Conservation (phyloP, 2,797 vertebrate genomes). For the Falco columbarius region DNA sequence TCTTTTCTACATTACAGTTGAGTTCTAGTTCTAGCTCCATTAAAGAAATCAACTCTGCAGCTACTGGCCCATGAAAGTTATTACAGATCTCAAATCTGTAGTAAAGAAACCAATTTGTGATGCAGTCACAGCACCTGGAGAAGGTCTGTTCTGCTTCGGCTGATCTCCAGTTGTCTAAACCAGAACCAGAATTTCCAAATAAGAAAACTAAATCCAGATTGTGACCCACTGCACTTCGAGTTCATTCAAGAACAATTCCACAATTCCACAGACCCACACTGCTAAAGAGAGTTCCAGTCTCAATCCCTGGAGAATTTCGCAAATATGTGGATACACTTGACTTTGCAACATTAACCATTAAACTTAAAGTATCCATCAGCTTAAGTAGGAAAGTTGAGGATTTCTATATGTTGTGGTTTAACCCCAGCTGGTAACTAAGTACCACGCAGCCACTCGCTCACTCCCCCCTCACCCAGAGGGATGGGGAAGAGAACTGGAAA, state of each 20-base stretch:
- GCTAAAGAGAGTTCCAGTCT: not conserved
- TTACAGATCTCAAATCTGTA: conserved; percentile 18
- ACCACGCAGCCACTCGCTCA: too few species aligned
- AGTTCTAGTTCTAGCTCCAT: conserved; percentile 8
- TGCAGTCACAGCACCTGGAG: not conserved
- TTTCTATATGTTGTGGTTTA: not conserved
- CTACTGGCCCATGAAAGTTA: conserved; percentile 34
- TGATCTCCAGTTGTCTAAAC: not conserved
- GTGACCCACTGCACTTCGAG: not conserved
- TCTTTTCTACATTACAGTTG: conserved; percentile 9
- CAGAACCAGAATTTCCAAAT: not conserved
- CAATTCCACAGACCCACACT: not conserved
- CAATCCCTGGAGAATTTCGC: not conserved
- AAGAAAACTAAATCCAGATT: conserved; percentile 1
- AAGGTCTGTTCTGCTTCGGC: not conserved
- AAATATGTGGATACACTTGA: not conserved
- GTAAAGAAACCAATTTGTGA: not conserved
- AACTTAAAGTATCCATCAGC: not conserved
- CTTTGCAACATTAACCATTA: not conserved
- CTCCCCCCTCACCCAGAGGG: too few species aligned
- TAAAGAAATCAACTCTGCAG: not conserved
- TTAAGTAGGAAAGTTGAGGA: not conserved
- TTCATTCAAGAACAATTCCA: not conserved
- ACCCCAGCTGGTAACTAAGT: too few species aligned
- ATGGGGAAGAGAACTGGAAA: too few species aligned